Evolutionary conservation across 2,888 invertebrate genomes (phyloP).

Genomic region (Xylocampa areola): DNA sequence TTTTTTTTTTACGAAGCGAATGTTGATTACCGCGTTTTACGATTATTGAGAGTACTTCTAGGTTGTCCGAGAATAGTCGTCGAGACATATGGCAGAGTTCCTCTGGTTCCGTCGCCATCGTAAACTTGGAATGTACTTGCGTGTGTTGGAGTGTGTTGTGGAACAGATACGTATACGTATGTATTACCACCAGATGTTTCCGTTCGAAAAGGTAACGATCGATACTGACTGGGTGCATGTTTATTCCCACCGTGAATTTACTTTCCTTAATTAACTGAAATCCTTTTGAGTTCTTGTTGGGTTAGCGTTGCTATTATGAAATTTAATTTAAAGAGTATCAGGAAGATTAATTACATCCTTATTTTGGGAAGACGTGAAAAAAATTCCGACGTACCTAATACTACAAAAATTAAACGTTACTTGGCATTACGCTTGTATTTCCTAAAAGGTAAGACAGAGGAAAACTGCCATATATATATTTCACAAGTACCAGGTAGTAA

Average conservation of each 20-base stretch:
- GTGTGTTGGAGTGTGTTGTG: conserved; percentile 25
- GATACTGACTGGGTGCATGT: conserved; percentile 52
- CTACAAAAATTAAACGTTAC: no score
- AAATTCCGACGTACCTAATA: no score
- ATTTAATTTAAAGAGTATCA: no score
- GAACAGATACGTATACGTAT: conserved; percentile 43
- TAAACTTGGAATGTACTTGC: conserved; percentile 45
- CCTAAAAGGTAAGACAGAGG: no score
- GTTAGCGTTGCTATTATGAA: not conserved
- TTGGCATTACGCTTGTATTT: no score
- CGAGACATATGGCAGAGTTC: conserved; percentile 41
- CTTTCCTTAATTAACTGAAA: not conserved
- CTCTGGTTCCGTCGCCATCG: conserved; percentile 39
- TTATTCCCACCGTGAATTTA: conserved; percentile 24
- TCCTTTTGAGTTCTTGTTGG: not conserved
- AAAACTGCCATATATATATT: no score
- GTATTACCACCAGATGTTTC: conserved; percentile 62
- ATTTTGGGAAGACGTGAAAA: no score
- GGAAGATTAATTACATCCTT: no score
- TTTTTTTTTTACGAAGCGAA: conserved; percentile 25
- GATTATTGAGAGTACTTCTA: conserved; percentile 49
- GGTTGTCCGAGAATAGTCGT: conserved; percentile 40
- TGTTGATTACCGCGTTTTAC: conserved; percentile 48
- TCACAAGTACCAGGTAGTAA: no score
- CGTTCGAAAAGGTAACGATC: conserved; percentile 55